Base-by-base conservation (phyloP, 2,888 invertebrate species). In the Nycteola revayana region DNA sequence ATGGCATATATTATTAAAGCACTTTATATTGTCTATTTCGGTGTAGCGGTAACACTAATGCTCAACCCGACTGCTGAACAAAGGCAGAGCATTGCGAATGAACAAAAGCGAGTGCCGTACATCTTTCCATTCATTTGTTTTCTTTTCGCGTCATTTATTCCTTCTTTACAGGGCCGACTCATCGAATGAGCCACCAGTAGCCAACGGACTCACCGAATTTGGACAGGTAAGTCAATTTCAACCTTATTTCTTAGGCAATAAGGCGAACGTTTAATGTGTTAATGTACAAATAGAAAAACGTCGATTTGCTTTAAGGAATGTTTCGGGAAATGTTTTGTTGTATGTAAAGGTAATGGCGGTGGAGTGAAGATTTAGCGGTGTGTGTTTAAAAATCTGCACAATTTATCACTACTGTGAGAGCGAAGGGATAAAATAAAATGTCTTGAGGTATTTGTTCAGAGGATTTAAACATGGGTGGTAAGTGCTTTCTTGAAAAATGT, bases 151-250 rank as follows among this genome's bases (percentile, higher is more conserved):
- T 61, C 67, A 77, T 75, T 75, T 78, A 74, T 76, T 70, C 70
- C 54, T 65, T 68, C 51, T 72, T 55, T 59, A 41, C 75, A 89
- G 89, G 89, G 90, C 90, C 50, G 90, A 90, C 70, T 90, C 90
- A 10, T 85, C 90, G 44, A 86, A 87, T 65, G 89, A 88, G 52
- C 66, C 78, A 11, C 79, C 87, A n/a, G 75, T 58, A 29, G 77
- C 75, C 28, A 84, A 88, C 53, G 89, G 90, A 38, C 82, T 90
- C 41, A 86, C 87, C 32, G 83, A 83, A 54, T 90, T 90, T 36
- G 90, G 90, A 67, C 85, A 88, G 87, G 90, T 90, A 75, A 84
- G 84, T 46, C 23, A 59, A 44, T 51, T 48, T 53, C 34, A 45
- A 57, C 49, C 37, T 53, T 58, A 52, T 48, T 21, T 46, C 18